phyloP scores from a whole-genome alignment of 2,113 vertebrate genomes.

The Gavia stellata region DNA sequence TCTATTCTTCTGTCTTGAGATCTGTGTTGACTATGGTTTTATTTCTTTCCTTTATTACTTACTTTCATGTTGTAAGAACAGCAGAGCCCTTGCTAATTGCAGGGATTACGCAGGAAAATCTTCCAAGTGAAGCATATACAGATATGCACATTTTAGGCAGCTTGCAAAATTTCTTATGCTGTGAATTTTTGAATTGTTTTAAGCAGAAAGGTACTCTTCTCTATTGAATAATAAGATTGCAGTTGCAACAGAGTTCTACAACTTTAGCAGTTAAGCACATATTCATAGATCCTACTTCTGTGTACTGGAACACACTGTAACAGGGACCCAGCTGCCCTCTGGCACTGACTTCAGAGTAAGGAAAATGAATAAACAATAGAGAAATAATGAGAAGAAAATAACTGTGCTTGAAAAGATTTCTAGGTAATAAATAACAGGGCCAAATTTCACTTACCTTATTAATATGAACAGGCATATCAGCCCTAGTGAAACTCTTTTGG shows the following conservation, averaged over 20 bases:
- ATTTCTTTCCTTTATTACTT: neutral
- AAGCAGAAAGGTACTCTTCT: neutral
- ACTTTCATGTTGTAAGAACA: neutral
- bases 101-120: neutral
- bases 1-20: neutral
- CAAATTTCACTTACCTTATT: neutral
- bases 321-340: neutral
- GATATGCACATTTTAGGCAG: neutral
- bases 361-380: slow-evolving; percentile 24
- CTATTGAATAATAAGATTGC: neutral
- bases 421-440: slow-evolving; percentile 13
- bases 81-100: neutral
- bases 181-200: neutral
- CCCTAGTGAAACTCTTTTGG: neutral
- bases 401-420: slow-evolving; percentile 5
- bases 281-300: neutral
- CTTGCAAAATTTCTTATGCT: neutral
- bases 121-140: neutral
- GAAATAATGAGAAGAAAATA: slow-evolving; percentile 10
- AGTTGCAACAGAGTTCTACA: neutral
- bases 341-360: neutral
- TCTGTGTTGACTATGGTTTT: neutral
- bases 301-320: neutral
- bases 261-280: neutral
- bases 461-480: neutral